phyloP scores from a whole-genome alignment of 2,797 vertebrate genomes.

The Myripristis murdjan region DNA sequence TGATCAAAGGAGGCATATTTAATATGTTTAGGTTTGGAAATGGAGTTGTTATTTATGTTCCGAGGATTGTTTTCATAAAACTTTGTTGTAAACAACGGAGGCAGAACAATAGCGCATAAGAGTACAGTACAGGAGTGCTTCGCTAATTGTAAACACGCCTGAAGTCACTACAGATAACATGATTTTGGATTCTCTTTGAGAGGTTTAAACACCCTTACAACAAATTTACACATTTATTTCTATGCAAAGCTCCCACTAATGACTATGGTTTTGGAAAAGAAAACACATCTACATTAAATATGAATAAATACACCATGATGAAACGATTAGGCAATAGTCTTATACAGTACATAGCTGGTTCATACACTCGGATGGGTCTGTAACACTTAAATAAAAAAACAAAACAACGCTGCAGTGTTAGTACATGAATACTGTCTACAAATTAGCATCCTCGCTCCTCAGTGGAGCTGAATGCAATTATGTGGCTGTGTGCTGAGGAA shows the following conservation, averaged over 20 bases:
- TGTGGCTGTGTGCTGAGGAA: constrained; percentile 31
- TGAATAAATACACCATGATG: constrained; percentile 83
- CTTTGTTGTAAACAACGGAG: constrained; percentile 78
- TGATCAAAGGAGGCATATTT: constrained; percentile 85
- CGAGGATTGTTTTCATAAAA: constrained; percentile 80
- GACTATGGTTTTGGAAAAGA: constrained; percentile 74
- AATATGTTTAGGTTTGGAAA: constrained; percentile 85
- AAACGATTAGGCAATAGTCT: constrained; percentile 83
- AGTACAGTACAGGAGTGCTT: constrained; percentile 39
- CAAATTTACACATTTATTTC: constrained; percentile 80
- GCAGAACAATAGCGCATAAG: constrained; percentile 72
- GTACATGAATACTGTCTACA: constrained; percentile 32
- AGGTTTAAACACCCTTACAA: constrained; percentile 78
- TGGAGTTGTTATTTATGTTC: constrained; percentile 73
- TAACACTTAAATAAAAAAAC: constrained; percentile 62
- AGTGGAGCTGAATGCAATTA: constrained; percentile 57
- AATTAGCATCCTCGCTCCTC: constrained; percentile 53
- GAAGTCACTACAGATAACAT: constrained; percentile 75
- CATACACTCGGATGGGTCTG: constrained; percentile 52
- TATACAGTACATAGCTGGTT: constrained; percentile 56
- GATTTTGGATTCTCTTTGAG: constrained; percentile 86
- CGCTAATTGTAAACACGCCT: constrained; percentile 72
- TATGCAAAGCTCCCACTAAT: constrained; percentile 77
- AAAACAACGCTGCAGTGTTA: constrained; percentile 66
- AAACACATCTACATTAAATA: constrained; percentile 83